Base-by-base conservation (phyloP, 2,113 vertebrate genomes). In the Setophaga petechia region DNA sequence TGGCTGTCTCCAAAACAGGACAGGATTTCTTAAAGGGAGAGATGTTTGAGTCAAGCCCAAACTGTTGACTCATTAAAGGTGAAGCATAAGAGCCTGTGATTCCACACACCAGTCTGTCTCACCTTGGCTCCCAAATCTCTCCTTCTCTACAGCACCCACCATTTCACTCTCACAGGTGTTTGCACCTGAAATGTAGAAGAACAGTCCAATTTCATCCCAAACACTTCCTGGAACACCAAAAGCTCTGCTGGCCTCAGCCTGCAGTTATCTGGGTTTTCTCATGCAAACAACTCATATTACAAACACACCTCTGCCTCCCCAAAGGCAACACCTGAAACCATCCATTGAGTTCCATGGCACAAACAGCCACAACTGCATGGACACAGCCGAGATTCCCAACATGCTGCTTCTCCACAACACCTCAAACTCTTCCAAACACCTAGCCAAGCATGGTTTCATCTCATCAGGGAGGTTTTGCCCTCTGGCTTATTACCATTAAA, bases 401-500 rank as follows among this genome's bases (percentile, higher is more conserved):
- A 12, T 62, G 59, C 59, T 52, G 33, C 44, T 75, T 52, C 74
- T 69, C 86, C 84, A 79, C 76, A 90, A 79, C 46, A 82, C 43
- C 35, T 84, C 65, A 47, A 92, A 69, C 44, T 43, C 85, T 41
- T 83, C 68, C 51, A 71, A 90, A 73, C 15, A 41, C 41, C n/a
- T 16, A 84, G 62, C 62, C 84, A 86, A 80, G 39, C 51, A 57
- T 1, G 33, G 79, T 51, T 95, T 88, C 88, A 51, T 66, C 82
- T 94, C 51, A 80, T 43, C 47, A 63, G 35, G 67, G 78, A 84
- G 75, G 39, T 72, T 96, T 87, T 91, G 73, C 87, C 78, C 76
- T 87, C 39, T 43, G 71, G 90, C 85, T 87, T 54, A 47, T 95
- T 90, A 94, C 84, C 72, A 46, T 80, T 91, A 83, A 90, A 93